These are phyloP conservation scores for Erpetoichthys calabaricus DNA, from an alignment of 2,797 vertebrate species.

Conservation along the genomic window DNA sequence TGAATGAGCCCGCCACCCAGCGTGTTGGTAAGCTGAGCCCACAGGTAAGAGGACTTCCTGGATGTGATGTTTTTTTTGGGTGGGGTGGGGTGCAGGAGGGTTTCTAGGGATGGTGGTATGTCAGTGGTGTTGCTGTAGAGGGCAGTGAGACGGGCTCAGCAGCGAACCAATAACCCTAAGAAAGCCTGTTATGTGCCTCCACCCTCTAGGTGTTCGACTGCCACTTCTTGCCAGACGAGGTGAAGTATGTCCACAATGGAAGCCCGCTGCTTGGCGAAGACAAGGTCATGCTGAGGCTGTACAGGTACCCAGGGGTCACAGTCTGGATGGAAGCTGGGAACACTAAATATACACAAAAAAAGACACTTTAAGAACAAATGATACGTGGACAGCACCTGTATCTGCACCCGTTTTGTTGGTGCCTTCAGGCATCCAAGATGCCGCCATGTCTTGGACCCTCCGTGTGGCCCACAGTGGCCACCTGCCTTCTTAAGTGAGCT, in stretches of 20 bases:
- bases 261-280: slow-evolving; percentile 47
- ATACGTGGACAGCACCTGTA: too few species aligned
- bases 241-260: slow-evolving; percentile 41
- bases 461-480: too few species aligned
- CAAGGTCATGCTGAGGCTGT: slow-evolving; percentile 38
- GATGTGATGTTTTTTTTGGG: too few species aligned
- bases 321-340: neutral
- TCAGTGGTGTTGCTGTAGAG: too few species aligned
- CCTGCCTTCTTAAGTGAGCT: too few species aligned
- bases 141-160: too few species aligned
- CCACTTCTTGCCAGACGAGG: slow-evolving; percentile 41
- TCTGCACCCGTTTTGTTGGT: too few species aligned
- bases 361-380: too few species aligned
- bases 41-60: slow-evolving; percentile 38
- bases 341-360: too few species aligned
- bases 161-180: too few species aligned
- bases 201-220: slow-evolving; percentile 51
- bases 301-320: slow-evolving; percentile 30
- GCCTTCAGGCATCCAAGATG: neutral
- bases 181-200: slow-evolving; percentile 1
- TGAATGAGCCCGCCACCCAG: slow-evolving; percentile 44
- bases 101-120: too few species aligned
- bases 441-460: neutral
- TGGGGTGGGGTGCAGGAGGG: too few species aligned
- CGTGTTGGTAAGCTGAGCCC: slow-evolving; percentile 47